Conservation (phyloP, 2,888 invertebrate species). For the Scotopteryx bipunctaria region DNA sequence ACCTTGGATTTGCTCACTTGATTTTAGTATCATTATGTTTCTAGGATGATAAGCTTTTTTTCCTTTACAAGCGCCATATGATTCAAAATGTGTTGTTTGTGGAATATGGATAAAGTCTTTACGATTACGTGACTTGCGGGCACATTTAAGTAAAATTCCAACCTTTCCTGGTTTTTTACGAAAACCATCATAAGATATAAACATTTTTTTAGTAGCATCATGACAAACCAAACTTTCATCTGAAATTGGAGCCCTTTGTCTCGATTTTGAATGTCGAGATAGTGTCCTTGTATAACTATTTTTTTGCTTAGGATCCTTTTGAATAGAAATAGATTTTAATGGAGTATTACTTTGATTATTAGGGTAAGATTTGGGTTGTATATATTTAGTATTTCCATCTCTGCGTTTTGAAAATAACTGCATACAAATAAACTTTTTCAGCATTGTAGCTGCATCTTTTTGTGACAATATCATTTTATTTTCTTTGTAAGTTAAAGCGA, state of each 20-base stretch:
- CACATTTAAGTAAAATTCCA: conserved; percentile 1
- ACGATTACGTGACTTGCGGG: neutral
- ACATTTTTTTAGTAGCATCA: too few species aligned
- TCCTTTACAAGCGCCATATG: conserved; percentile 6
- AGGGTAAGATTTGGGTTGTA: neutral
- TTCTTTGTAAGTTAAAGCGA: conserved; percentile 20
- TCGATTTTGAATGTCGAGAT: conserved; percentile 3
- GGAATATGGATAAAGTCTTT: neutral
- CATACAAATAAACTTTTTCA: conserved; percentile 18
- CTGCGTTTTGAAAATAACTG: conserved; percentile 18
- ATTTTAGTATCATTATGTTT: neutral
- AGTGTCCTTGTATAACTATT: neutral
- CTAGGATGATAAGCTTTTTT: neutral
- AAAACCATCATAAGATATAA: too few species aligned
- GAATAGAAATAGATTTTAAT: conserved; percentile 8
- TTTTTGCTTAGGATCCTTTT: conserved; percentile 26
- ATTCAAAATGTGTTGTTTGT: neutral
- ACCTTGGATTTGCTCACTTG: neutral
- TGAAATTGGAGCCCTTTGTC: neutral
- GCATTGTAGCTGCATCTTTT: neutral
- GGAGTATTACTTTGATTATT: neutral
- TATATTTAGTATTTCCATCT: neutral
- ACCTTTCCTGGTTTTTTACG: neutral
- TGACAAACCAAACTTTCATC: neutral
- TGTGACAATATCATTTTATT: conserved; percentile 2